Conservation (phyloP, 23 tunicate species). For the Halocynthia roretzi region DNA sequence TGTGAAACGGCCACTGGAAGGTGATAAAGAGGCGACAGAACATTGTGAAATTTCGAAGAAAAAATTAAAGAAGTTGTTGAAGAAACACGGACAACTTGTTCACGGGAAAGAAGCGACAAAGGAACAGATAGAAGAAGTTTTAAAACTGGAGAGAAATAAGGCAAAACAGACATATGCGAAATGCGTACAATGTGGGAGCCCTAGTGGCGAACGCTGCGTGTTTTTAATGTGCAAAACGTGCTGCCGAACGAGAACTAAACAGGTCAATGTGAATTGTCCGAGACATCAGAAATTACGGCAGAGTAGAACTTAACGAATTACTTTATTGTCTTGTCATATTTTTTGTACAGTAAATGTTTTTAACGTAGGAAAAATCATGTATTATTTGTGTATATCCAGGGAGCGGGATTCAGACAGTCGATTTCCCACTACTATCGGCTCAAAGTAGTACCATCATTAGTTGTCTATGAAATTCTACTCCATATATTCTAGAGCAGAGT, state of each 20-base stretch:
- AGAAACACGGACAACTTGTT: constrained; percentile 29
- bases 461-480: too few relatives aligned
- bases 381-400: too few relatives aligned
- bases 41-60: constrained; percentile 35
- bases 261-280: constrained; percentile 29
- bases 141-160: constrained; percentile 20
- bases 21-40: not conserved
- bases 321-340: too few relatives aligned
- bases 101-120: constrained; percentile 5
- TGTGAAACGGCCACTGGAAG: constrained; percentile 8
- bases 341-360: too few relatives aligned
- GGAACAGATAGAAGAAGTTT: constrained; percentile 37
- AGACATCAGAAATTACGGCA: constrained; percentile 18
- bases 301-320: too few relatives aligned
- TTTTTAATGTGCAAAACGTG: constrained; percentile 73
- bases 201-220: constrained; percentile 60
- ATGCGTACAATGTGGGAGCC: constrained; percentile 76
- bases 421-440: too few relatives aligned
- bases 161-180: constrained; percentile 33
- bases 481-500: too few relatives aligned
- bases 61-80: constrained; percentile 64
- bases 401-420: too few relatives aligned
- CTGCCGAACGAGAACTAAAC: constrained; percentile 47
- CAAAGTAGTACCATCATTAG: too few relatives aligned
- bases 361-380: too few relatives aligned